Evolutionary conservation across 2,888 invertebrate species (phyloP).

Genomic region (Lacanobia wlatinum): DNA sequence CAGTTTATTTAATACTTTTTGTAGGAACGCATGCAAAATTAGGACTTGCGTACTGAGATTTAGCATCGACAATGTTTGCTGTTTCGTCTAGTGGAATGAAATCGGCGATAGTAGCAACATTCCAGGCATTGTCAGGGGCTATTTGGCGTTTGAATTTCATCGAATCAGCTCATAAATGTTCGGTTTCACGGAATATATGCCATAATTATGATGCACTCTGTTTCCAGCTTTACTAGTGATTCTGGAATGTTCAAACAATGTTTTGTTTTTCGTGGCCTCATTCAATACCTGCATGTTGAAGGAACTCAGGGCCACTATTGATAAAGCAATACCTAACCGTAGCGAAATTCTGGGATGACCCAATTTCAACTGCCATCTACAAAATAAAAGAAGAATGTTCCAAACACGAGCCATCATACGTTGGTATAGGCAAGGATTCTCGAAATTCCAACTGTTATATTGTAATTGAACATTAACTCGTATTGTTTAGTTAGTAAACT

Average conservation of each 20-base stretch:
- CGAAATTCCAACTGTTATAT: slow-evolving; percentile 21
- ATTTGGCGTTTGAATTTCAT: slow-evolving; percentile 38
- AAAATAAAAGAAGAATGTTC: background rate
- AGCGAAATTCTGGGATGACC: background rate
- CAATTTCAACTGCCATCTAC: background rate
- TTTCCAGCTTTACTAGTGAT: slow-evolving; percentile 3
- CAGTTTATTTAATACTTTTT: slow-evolving; percentile 7
- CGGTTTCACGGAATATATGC: background rate
- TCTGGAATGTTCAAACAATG: background rate
- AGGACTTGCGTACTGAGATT: background rate
- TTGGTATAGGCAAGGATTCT: background rate
- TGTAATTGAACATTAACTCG: slow-evolving; percentile 37
- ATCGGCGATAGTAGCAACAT: slow-evolving; percentile 30
- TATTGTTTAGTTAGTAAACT: slow-evolving; percentile 39
- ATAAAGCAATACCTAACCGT: background rate
- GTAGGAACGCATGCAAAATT: background rate
- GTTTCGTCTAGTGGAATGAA: slow-evolving; percentile 17
- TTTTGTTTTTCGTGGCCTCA: background rate
- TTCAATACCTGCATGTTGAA: background rate
- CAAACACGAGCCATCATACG: background rate
- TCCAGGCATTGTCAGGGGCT: slow-evolving; percentile 31
- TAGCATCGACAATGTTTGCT: slow-evolving; percentile 19
- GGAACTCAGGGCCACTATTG: background rate
- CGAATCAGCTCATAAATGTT: slow-evolving; percentile 33
- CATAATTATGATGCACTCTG: background rate